Percentiles rank a stretch among this genome's conserved stretches.
These are phyloP conservation scores for Orthochromis indermauri DNA, from an alignment of 2,113 vertebrate species.

Conservation along the genomic window DNA sequence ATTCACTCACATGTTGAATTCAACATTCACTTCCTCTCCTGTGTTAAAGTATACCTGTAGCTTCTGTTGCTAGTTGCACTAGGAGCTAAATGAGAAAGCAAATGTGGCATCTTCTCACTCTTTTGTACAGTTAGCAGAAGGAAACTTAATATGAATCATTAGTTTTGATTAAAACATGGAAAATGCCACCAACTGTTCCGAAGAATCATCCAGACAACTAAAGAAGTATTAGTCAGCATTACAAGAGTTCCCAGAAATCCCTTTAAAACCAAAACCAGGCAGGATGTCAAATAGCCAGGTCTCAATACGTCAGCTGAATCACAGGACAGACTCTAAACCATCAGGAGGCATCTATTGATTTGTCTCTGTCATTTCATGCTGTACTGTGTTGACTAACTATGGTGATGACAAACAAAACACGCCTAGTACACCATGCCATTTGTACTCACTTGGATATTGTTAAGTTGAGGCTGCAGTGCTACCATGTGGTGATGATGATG, in stretches of 20 bases:
- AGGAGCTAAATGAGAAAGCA: neutral
- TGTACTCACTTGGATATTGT: neutral
- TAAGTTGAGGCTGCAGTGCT: neutral
- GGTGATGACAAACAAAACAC: neutral
- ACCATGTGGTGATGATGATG: neutral
- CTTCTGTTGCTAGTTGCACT: neutral
- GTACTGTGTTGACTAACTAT: neutral
- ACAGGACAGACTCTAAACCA: neutral
- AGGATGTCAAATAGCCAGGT: neutral
- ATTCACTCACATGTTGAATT: neutral
- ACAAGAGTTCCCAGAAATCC: neutral
- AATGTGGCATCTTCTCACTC: neutral
- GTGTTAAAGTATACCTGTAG: neutral
- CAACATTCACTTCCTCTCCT: neutral
- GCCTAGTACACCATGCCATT: neutral
- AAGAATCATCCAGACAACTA: neutral
- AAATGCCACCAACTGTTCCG: conserved; percentile 29
- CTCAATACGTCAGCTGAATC: neutral
- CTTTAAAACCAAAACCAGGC: neutral
- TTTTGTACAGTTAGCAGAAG: neutral
- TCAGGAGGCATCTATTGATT: neutral
- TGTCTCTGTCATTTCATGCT: neutral
- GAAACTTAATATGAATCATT: neutral
- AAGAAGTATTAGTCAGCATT: neutral
- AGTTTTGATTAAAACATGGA: neutral